phyloP scores from a whole-genome alignment of 2,888 invertebrate genomes.

The Yponomeuta cagnagella region DNA sequence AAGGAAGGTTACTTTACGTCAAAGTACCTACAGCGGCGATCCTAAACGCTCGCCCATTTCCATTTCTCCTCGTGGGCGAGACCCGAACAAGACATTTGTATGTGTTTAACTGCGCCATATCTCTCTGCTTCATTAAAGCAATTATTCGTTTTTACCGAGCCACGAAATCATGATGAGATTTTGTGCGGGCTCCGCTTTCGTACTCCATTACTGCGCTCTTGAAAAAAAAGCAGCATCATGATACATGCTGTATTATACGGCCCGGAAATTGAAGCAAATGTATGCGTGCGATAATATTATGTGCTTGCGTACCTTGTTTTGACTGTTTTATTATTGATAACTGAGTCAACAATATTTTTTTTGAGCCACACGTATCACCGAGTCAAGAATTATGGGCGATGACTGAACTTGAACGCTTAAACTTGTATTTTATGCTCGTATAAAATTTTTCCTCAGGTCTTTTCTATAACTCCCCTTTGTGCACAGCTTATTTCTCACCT shows the following conservation, averaged over 20 bases:
- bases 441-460: background rate
- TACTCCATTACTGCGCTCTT: background rate
- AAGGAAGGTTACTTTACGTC: background rate
- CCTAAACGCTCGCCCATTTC: conserved; percentile 4
- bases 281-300: no score
- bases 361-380: no score
- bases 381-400: no score
- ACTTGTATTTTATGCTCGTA: background rate
- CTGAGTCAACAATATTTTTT: background rate
- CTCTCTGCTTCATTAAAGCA: conserved; percentile 8
- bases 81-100: conserved; percentile 10
- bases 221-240: background rate
- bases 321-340: background rate
- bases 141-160: conserved; percentile 5
- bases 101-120: conserved; percentile 7
- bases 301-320: no score
- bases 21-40: background rate
- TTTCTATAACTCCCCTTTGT: background rate
- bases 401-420: background rate
- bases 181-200: background rate
- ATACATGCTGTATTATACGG: background rate
- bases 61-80: background rate
- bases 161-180: background rate
- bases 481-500: background rate
- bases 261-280: no score